These are phyloP conservation scores for Sarcophilus harrisii DNA, from an alignment of 2,797 vertebrate species.

Conservation along the genomic window DNA sequence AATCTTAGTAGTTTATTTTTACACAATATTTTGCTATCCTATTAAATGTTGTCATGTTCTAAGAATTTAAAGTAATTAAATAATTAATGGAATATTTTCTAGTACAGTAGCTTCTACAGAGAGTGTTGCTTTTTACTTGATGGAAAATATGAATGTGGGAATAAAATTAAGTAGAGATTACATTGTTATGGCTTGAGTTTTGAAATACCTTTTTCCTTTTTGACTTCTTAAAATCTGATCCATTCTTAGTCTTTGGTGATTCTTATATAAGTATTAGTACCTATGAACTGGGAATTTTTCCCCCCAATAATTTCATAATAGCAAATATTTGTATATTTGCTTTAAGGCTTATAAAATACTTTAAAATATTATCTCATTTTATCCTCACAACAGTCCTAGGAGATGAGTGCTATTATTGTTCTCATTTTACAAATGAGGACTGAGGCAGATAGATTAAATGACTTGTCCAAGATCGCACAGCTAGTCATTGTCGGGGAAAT, in stretches of 20 bases:
- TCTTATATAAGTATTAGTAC: neutral
- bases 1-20: constrained; percentile 39
- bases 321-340: neutral
- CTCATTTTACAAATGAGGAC: neutral
- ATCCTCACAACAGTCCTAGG: neutral
- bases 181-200: neutral
- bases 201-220: neutral
- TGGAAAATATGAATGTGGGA: constrained; percentile 4
- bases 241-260: neutral
- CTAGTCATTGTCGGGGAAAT: neutral
- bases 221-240: neutral
- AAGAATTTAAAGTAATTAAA: neutral
- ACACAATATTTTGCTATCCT: constrained; percentile 6
- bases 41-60: neutral
- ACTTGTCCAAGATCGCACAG: neutral
- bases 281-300: neutral
- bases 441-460: neutral
- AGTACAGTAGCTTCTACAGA: neutral
- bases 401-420: neutral
- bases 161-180: constrained; percentile 14
- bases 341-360: neutral
- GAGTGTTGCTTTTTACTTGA: constrained; percentile 4
- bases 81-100: neutral
- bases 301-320: neutral
- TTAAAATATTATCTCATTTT: neutral